Conservation (phyloP, 2,797 vertebrate species). For the Chaunax sp. region DNA sequence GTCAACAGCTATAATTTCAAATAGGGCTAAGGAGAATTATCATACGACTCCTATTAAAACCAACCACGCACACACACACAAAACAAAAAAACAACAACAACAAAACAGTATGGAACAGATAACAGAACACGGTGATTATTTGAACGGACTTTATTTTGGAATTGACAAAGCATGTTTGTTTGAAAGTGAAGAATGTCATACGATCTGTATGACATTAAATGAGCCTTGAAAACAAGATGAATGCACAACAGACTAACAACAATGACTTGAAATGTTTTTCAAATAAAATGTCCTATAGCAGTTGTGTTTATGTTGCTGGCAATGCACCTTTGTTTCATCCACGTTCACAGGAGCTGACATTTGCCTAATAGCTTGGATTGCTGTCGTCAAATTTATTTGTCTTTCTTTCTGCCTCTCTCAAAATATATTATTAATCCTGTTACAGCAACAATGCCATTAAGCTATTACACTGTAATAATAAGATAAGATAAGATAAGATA, state of each 20-base stretch:
- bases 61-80: neutral
- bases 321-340: neutral
- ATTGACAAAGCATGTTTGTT: neutral
- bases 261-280: too few species aligned
- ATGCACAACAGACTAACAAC: too few species aligned
- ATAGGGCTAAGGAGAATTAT: neutral
- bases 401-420: neutral
- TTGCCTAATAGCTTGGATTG: conserved; percentile 6
- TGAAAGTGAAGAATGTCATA: too few species aligned
- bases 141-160: conserved; percentile 22
- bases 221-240: too few species aligned
- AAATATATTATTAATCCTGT: too few species aligned
- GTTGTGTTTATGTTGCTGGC: neutral
- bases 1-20: neutral
- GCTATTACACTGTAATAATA: too few species aligned
- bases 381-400: neutral
- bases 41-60: neutral
- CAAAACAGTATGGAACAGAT: too few species aligned
- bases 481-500: too few species aligned
- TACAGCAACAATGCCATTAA: too few species aligned
- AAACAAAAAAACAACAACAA: too few species aligned
- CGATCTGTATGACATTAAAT: too few species aligned
- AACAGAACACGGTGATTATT: conserved; percentile 8
- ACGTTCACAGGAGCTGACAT: conserved; percentile 2
- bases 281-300: too few species aligned